Evolutionary conservation across 2,888 invertebrate genomes (phyloP).

Genomic region (Spilosoma lubricipeda): DNA sequence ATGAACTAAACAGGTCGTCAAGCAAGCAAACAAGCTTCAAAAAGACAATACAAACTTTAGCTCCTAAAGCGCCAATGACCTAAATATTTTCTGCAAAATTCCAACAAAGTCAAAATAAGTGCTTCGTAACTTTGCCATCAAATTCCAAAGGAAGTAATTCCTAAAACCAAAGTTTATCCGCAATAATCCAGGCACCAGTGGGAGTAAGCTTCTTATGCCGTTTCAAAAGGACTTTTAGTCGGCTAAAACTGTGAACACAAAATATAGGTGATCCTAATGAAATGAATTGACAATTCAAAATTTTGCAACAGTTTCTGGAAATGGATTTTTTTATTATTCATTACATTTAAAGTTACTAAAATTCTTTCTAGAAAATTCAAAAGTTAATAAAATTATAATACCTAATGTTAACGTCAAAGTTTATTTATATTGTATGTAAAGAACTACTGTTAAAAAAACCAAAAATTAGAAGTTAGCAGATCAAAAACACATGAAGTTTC

Average conservation of each 20-base stretch:
- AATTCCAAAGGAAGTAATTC: slow-evolving; percentile 34
- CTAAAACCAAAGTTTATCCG: slow-evolving; percentile 46
- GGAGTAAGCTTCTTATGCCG: slow-evolving; percentile 38
- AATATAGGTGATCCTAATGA: slow-evolving; percentile 18
- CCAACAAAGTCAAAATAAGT: slow-evolving; percentile 12
- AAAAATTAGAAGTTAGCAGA: too few species aligned
- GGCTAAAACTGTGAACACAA: slow-evolving; percentile 10
- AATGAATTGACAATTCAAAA: slow-evolving; percentile 6
- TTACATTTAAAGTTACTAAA: too few species aligned
- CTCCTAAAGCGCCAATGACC: not conserved
- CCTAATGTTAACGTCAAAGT: too few species aligned
- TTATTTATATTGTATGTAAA: too few species aligned
- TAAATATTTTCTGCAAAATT: slow-evolving; percentile 1
- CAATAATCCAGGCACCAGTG: slow-evolving; percentile 37
- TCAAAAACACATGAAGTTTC: too few species aligned
- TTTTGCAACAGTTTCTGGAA: not conserved
- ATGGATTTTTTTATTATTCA: not conserved
- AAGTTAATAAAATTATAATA: not conserved
- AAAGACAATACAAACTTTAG: not conserved
- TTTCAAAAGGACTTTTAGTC: slow-evolving; percentile 34
- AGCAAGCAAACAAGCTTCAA: too few species aligned
- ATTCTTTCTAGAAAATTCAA: not conserved
- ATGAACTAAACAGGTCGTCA: not conserved
- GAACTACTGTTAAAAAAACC: too few species aligned
- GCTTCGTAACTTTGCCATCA: slow-evolving; percentile 17